Conservation (phyloP, 2,797 vertebrate genomes). For the Pseudochromis fuscus region DNA sequence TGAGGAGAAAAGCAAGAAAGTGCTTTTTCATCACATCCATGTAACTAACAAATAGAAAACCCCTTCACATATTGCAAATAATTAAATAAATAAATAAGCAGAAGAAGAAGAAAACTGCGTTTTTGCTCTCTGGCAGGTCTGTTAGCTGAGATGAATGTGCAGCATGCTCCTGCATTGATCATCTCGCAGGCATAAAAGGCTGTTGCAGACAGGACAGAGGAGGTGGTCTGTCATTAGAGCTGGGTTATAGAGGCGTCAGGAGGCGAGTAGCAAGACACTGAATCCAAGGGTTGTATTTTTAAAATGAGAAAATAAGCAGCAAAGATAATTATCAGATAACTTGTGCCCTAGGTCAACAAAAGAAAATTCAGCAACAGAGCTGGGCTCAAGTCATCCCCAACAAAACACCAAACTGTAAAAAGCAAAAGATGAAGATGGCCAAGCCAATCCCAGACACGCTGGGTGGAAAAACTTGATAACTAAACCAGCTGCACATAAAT, state of each 20-base stretch:
- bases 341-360: neutral
- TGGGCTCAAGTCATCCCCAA: too few relatives aligned
- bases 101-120: conserved; percentile 25
- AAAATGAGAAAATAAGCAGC: neutral
- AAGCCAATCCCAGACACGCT: neutral
- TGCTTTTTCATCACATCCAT: conserved; percentile 42
- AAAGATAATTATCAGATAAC: neutral
- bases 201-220: conserved; percentile 56
- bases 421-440: neutral
- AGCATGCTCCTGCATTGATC: conserved; percentile 69
- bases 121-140: conserved; percentile 63
- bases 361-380: neutral
- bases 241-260: conserved; percentile 6
- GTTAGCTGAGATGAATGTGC: conserved; percentile 73
- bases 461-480: neutral
- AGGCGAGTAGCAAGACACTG: neutral
- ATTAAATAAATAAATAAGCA: too few relatives aligned
- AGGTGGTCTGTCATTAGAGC: conserved; percentile 51
- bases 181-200: conserved; percentile 63
- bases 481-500: neutral
- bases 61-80: conserved; percentile 45
- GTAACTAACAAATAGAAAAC: conserved; percentile 50
- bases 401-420: neutral
- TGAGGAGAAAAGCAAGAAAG: conserved; percentile 22
- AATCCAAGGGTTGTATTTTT: neutral